Evolutionary conservation across 23 tunicate species (phyloP).

Genomic region (Ascidia mentula): DNA sequence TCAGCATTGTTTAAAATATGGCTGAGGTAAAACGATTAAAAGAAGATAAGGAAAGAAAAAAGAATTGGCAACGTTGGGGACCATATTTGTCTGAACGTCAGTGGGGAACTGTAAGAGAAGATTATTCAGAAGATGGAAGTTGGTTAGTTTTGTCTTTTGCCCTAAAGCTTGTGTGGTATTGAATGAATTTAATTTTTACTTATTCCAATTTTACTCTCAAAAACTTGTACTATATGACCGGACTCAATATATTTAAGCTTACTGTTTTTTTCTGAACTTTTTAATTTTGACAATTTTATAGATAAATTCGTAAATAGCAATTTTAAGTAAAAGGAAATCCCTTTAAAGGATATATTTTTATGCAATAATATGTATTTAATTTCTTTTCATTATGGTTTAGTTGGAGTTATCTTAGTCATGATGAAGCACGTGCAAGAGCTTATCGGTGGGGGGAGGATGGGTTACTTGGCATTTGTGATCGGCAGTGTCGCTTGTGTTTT

Average conservation of each 20-base stretch:
- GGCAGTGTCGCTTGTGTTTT: conserved; percentile 87
- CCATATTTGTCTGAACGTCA: conserved; percentile 87
- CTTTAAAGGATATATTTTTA: not conserved
- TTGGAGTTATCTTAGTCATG: conserved; percentile 84
- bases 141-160: conserved; percentile 56
- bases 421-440: conserved; percentile 76
- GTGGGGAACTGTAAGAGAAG: conserved; percentile 96
- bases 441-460: conserved; percentile 99
- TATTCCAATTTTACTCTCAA: not conserved
- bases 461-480: conserved; percentile 75
- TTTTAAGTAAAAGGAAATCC: not conserved
- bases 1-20: conserved; percentile 12
- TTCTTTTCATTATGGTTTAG: too few relatives aligned
- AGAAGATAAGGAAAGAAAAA: conserved; percentile 69
- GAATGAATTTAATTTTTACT: not conserved
- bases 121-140: conserved; percentile 85
- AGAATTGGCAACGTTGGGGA: conserved; percentile 96
- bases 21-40: conserved; percentile 65
- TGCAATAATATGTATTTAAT: too few relatives aligned
- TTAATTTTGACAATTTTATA: too few relatives aligned
- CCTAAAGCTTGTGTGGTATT: not conserved
- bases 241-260: not conserved
- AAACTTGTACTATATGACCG: not conserved
- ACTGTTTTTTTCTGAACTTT: too few relatives aligned
- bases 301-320: too few relatives aligned